These are phyloP conservation scores for Petrolisthes cinctipes DNA, from an alignment of 2,888 invertebrate species.

Conservation along the genomic window DNA sequence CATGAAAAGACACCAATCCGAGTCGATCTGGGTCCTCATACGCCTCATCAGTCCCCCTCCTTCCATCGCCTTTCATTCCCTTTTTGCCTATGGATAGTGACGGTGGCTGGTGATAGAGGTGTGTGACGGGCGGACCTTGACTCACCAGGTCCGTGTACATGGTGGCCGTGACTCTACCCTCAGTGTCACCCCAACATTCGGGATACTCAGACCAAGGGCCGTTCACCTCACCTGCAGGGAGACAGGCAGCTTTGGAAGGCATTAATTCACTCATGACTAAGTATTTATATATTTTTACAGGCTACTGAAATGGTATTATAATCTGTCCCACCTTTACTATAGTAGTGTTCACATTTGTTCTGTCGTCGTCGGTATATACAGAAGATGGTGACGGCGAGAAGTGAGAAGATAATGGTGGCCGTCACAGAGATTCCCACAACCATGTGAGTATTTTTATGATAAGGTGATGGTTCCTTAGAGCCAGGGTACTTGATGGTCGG, in stretches of 20 bases:
- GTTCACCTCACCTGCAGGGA: conserved; percentile 44
- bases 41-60: conserved; percentile 56
- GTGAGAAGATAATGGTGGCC: conserved; percentile 67
- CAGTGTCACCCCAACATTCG: conserved; percentile 56
- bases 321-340: conserved; percentile 44
- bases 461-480: conserved; percentile 52
- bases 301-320: not conserved
- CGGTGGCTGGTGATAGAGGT: conserved; percentile 39
- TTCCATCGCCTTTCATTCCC: conserved; percentile 24
- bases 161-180: not conserved
- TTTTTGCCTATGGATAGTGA: not conserved
- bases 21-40: conserved; percentile 65
- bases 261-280: not conserved
- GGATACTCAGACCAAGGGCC: conserved; percentile 63
- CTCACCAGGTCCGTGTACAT: conserved; percentile 3
- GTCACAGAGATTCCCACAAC: conserved; percentile 64
- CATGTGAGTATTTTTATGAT: conserved; percentile 60
- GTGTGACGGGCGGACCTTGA: conserved; percentile 49
- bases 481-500: conserved; percentile 34
- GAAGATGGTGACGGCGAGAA: conserved; percentile 60
- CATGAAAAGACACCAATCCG: conserved; percentile 58
- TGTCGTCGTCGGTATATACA: conserved; percentile 57
- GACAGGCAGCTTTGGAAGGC: not conserved
- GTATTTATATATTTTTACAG: not conserved
- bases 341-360: conserved; percentile 59